Conservation (phyloP, 2,113 vertebrate species). For the Tichodroma muraria region DNA sequence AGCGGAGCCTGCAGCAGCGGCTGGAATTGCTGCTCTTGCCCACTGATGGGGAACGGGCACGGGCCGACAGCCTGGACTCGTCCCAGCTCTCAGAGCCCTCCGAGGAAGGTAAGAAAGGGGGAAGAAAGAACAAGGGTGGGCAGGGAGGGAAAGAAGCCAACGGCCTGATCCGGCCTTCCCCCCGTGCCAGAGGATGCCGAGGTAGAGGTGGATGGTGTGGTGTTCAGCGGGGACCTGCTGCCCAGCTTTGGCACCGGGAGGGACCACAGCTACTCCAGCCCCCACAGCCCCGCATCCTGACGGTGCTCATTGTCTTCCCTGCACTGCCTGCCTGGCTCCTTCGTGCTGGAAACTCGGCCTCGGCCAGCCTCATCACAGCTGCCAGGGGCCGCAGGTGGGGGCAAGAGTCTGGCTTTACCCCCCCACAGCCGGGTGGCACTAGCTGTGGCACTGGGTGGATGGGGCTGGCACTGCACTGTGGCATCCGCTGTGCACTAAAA, state of each 20-base stretch:
- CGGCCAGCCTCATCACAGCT: fast-evolving
- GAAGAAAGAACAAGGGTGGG: neutral
- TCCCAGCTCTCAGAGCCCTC: constrained; percentile 81
- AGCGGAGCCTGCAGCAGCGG: constrained; percentile 76
- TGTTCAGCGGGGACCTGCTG: constrained; percentile 75
- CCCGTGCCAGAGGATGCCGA: constrained; percentile 82
- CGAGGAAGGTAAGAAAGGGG: neutral
- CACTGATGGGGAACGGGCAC: constrained; percentile 63
- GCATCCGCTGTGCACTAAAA: fast-evolving
- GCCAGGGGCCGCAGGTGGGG: neutral
- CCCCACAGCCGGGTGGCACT: neutral
- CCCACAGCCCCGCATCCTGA: constrained; percentile 75
- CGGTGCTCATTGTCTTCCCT: neutral
- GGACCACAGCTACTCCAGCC: constrained; percentile 90
- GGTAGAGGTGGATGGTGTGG: constrained; percentile 83
- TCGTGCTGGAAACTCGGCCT: neutral
- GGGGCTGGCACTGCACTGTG: neutral
- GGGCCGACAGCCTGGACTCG: constrained; percentile 84
- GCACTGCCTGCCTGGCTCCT: neutral
- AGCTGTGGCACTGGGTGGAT: fast-evolving
- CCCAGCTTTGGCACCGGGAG: constrained; percentile 58
- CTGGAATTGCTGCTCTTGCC: constrained; percentile 77
- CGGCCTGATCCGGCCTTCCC: neutral
- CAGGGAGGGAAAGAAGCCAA: too few species aligned
- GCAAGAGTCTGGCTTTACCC: fast-evolving